Conservation (phyloP, 2,888 invertebrate species). For the Dimorphilus gyrociliatus region DNA sequence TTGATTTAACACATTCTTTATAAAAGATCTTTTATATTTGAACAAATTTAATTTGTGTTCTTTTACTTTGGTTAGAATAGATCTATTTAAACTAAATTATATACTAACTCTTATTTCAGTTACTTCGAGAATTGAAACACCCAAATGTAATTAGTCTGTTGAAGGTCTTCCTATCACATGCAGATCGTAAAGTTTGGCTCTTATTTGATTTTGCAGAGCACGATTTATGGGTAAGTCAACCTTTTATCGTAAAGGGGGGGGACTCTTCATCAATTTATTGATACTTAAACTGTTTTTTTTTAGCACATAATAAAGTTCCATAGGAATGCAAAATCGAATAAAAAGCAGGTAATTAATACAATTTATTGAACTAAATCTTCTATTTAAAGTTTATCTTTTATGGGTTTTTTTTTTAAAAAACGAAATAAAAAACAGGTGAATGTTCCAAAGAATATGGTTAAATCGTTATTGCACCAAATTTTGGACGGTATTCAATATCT, state of each 20-base stretch:
- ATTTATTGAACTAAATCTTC: slow-evolving; percentile 74
- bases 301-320: slow-evolving; percentile 96
- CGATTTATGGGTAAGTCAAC: slow-evolving; percentile 67
- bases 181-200: slow-evolving; percentile 88
- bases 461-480: slow-evolving; percentile 90
- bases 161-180: slow-evolving; percentile 85
- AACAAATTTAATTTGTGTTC: not conserved
- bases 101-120: slow-evolving; percentile 41
- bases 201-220: slow-evolving; percentile 97
- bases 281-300: slow-evolving; percentile 18
- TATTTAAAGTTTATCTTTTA: too few species aligned
- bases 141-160: slow-evolving; percentile 91
- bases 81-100: not conserved
- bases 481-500: slow-evolving; percentile 95
- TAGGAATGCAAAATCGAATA: slow-evolving; percentile 87
- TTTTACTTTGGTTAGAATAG: not conserved
- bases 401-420: too few species aligned
- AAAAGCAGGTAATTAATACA: slow-evolving; percentile 84
- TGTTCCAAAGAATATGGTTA: slow-evolving; percentile 70
- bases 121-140: slow-evolving; percentile 85
- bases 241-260: too few species aligned
- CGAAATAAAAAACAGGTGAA: slow-evolving; percentile 89
- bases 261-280: too few species aligned
- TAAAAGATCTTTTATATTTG: not conserved
- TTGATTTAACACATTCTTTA: not conserved